Base-by-base conservation (phyloP, 2,888 invertebrate genomes). In the Caenorhabditis doughertyi region DNA sequence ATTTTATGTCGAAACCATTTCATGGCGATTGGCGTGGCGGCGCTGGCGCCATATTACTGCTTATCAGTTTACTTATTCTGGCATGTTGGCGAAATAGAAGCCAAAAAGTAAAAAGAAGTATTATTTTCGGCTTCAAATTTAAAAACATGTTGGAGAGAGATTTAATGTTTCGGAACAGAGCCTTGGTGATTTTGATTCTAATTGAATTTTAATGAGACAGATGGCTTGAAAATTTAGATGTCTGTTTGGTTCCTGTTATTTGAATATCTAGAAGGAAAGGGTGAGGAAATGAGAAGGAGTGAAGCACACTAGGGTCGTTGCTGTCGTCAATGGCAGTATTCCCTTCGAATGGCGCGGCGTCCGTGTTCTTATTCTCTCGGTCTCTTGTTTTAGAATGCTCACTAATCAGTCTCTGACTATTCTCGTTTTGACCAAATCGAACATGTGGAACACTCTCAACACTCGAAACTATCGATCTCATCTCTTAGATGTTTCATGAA, bases 151-250 rank as follows among this genome's bases (percentile, higher is more conserved):
- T 25, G 25, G 29, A 13, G n/a, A n/a, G n/a, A n/a, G n/a, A n/a
- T n/a, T n/a, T n/a, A n/a, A n/a, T n/a, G n/a, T n/a, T n/a, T n/a
- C n/a, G n/a, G n/a, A n/a, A n/a, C n/a, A n/a, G n/a, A n/a, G n/a
- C n/a, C n/a, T n/a, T n/a, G n/a, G n/a, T n/a, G n/a, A 18, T 25
- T 44, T 13, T 5, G n/a, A n/a, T 42, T 62, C 42, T 44, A 56
- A 56, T 44, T 71, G 71, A 71, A 71, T 71, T 71, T 71, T 47
- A 71, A 71, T 71, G 65, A 65, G 65, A 18, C 64, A 65, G 64
- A 47, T 65, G 64, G 64, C 29, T 49, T 18, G 27, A n/a, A 55
- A 27, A n/a, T 2, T 25, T 16, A 55, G 35, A 21, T 23, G 5
- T 8, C 27, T 8, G 8, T 7, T 32, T 29, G 18, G n/a, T 32